Conservation (phyloP, 2,113 vertebrate genomes). For the Eurypyga helias region DNA sequence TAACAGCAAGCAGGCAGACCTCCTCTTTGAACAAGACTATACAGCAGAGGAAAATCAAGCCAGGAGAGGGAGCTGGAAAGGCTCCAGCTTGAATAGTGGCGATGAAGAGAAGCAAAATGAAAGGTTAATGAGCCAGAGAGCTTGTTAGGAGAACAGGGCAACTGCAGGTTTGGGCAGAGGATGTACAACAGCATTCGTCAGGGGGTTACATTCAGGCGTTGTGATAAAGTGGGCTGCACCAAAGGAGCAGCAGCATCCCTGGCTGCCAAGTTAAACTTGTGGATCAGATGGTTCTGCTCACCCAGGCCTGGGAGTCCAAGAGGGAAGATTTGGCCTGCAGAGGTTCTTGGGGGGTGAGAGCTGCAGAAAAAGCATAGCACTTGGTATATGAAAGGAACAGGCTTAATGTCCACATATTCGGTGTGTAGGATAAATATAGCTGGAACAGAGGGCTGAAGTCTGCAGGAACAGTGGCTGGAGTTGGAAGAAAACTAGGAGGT, state of each 20-base stretch:
- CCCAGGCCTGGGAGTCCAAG: too few species aligned
- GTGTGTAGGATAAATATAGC: neutral
- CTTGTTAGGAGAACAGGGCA: neutral
- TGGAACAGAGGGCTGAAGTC: neutral
- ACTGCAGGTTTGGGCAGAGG: neutral
- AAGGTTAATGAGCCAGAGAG: neutral
- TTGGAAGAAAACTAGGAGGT: neutral
- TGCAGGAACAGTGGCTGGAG: neutral
- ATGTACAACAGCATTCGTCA: neutral
- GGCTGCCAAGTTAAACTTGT: neutral
- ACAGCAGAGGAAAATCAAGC: neutral
- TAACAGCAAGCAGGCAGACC: neutral
- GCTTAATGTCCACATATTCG: rapidly evolving
- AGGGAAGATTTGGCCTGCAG: neutral
- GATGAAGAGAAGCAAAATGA: neutral
- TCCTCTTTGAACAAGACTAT: neutral
- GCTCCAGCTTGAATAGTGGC: neutral
- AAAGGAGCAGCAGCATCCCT: neutral
- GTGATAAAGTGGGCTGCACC: neutral
- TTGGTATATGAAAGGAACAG: neutral
- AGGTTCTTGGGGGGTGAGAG: neutral
- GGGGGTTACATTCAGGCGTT: neutral
- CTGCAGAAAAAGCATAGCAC: neutral
- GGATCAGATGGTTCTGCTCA: neutral
- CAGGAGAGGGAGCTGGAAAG: neutral